A percentile compares a stretch with the other conserved stretches of the same genome.
Evolutionary conservation across 2,797 vertebrate genomes (phyloP).

Genomic region (Margarornis squamiger): DNA sequence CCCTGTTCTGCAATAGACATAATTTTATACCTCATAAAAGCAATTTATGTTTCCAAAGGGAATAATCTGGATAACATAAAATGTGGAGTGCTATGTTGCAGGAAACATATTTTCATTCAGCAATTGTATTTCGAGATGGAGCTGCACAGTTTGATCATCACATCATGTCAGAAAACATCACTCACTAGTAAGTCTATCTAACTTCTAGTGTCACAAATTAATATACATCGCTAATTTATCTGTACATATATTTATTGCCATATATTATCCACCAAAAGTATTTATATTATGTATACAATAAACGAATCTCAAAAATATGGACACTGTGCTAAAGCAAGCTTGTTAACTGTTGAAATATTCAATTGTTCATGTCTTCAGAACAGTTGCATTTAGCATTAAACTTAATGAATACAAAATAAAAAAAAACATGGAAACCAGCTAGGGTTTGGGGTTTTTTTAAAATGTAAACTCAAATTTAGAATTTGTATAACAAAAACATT

Average conservation of each 20-base stretch:
- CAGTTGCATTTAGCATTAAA: slow-evolving; percentile 30
- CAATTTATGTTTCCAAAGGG: slow-evolving; percentile 87
- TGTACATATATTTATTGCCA: slow-evolving; percentile 59
- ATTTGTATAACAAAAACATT: slow-evolving; percentile 50
- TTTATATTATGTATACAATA: slow-evolving; percentile 43
- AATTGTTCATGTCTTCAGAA: slow-evolving; percentile 50
- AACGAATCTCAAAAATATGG: slow-evolving; percentile 43
- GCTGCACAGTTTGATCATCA: slow-evolving; percentile 78
- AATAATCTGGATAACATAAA: slow-evolving; percentile 83
- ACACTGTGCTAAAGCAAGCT: slow-evolving; percentile 47
- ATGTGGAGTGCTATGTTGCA: slow-evolving; percentile 77
- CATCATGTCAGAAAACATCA: slow-evolving; percentile 74
- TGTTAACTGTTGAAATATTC: slow-evolving; percentile 61
- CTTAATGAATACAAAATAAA: slow-evolving; percentile 42
- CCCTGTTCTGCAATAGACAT: slow-evolving; percentile 84
- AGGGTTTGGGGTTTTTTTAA: background rate
- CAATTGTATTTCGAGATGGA: slow-evolving; percentile 79
- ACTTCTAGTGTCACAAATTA: slow-evolving; percentile 75
- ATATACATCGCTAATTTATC: slow-evolving; percentile 75
- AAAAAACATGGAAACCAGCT: background rate
- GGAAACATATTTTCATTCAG: slow-evolving; percentile 82
- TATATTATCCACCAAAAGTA: slow-evolving; percentile 56
- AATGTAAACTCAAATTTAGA: slow-evolving; percentile 49
- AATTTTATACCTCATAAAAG: slow-evolving; percentile 87
- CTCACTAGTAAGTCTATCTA: slow-evolving; percentile 75